Evolutionary conservation across 2,113 vertebrate genomes (phyloP).

Genomic region (Microcebus tavaratra): DNA sequence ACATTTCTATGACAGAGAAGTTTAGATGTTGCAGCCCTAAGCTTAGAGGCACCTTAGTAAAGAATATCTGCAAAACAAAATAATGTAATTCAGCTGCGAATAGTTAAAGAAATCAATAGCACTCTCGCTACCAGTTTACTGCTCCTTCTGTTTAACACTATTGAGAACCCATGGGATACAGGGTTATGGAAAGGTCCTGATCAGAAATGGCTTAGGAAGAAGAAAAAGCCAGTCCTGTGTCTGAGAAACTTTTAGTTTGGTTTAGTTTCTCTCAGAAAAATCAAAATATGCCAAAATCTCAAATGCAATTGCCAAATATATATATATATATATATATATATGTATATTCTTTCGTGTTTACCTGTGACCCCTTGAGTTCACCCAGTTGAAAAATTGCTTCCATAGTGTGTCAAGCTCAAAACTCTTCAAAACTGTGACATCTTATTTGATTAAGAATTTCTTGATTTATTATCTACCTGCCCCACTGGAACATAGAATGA

Average conservation of each 20-base stretch:
- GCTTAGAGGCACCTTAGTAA: not conserved
- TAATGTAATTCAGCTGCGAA: not conserved
- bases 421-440: not conserved
- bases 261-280: not conserved
- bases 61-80: not conserved
- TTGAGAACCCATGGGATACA: not conserved
- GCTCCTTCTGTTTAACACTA: not conserved
- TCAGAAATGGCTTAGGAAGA: not conserved
- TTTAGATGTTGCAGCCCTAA: not conserved
- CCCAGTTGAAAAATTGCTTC: not conserved
- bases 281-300: not conserved
- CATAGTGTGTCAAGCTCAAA: not conserved
- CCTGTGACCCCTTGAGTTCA: not conserved
- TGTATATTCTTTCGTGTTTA: not conserved
- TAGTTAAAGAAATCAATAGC: not conserved
- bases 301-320: not conserved
- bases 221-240: not conserved
- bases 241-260: not conserved
- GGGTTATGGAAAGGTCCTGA: not conserved
- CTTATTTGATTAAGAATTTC: not conserved
- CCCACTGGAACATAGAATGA: not conserved
- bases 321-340: not conserved
- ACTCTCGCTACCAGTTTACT: not conserved
- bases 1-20: slow-evolving; percentile 24
- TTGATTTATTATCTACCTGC: not conserved